Base-by-base conservation (phyloP, 2,113 vertebrate genomes). In the Morone chrysops region DNA sequence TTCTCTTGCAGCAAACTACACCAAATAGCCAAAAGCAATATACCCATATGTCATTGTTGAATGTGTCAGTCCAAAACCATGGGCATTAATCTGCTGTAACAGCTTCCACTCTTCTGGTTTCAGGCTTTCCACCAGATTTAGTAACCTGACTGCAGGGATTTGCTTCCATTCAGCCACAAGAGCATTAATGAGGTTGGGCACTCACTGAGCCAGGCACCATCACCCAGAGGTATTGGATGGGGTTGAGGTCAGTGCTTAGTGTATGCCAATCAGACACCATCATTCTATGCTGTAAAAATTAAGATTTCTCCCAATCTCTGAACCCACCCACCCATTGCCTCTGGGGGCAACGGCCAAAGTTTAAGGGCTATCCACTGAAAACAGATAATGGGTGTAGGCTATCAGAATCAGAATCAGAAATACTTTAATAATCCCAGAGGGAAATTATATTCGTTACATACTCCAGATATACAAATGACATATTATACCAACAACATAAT, bases 31-130 rank as follows among this genome's bases (percentile, higher is more conserved):
- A 65, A 25, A 65, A 43, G 36, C 18, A 71, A 50, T 38, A 40
- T 2, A 41, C 40, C 63, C 13, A 22, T n/a, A 47, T 54, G 31
- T 76, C 31, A 61, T 18, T 71, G 54, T 16, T 73, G n/a, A 66
- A 77, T n/a, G 41, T 40, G 17, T 59, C 60, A 41, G 40, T 43
- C 47, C 8, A 20, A 71, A 82, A 70, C 25, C 36, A 41, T 13
- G 47, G 38, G 7, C 47, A 45, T 47, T 66, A 43, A 66, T 31
- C 18, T 60, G 43, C 50, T 31, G 41, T n/a, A 25, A 47, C 69
- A 68, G 47, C 16, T 56, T 20, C 43, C 13, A 25, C 0, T 63
- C 59, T 36, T 59, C 59, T 53, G 76, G 70, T 47, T 73, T n/a
- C 45, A 62, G 70, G 57, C 54, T 59, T 38, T 47, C n/a, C 22